Evolutionary conservation across 1,140 invertebrate genomes (phyloP).

Genomic region (Paralvinella palmiformis): DNA sequence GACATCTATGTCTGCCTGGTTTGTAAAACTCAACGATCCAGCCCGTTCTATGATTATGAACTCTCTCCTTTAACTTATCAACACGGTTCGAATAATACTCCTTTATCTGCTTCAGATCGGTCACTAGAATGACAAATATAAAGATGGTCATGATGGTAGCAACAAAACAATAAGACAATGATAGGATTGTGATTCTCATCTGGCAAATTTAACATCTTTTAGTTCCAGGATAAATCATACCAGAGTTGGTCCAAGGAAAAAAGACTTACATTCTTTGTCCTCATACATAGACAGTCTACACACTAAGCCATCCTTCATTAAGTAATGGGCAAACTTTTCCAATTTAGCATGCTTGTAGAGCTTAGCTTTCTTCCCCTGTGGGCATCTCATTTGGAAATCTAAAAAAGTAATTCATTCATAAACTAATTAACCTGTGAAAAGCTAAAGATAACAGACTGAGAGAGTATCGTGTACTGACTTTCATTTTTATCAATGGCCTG

Average conservation of each 20-base stretch:
- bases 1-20: conserved; percentile 62
- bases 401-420: conserved; percentile 24
- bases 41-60: conserved; percentile 57
- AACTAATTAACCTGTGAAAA: no score
- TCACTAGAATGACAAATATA: conserved; percentile 33
- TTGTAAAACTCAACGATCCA: conserved; percentile 62
- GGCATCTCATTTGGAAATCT: conserved; percentile 71
- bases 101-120: conserved; percentile 55
- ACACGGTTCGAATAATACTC: conserved; percentile 66
- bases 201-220: neutral
- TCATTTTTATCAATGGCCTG: no score
- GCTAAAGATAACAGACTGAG: no score
- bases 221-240: neutral
- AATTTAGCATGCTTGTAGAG: conserved; percentile 69
- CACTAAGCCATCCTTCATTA: conserved; percentile 64
- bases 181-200: neutral
- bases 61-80: conserved; percentile 61
- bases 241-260: no score
- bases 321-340: conserved; percentile 71
- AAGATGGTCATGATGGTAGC: no score
- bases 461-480: no score
- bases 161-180: neutral
- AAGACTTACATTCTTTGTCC: conserved; percentile 60
- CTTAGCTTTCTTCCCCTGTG: conserved; percentile 63
- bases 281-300: conserved; percentile 63